Base-by-base conservation (phyloP, 2,888 invertebrate genomes). In the Lomographa bimaculata region DNA sequence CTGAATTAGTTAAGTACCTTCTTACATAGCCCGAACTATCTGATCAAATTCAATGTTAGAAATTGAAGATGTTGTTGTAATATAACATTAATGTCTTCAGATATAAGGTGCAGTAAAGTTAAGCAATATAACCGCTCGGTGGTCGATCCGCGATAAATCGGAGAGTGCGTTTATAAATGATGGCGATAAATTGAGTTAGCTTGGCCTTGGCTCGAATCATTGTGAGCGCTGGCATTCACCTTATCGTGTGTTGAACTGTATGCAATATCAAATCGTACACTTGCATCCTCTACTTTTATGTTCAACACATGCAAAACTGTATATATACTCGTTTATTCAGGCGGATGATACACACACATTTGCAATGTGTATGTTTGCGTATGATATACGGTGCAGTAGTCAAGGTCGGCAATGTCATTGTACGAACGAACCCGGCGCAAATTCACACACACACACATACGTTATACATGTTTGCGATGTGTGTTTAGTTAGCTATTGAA, bases 351-450 rank as follows among this genome's bases (percentile, higher is more conserved):
- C 24, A 27, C 41, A 56, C 53, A 60, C 50, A 48, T 50, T 7
- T 18, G 26, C 44, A 38, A 41, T 39, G 35, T 45, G 41, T 50
- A 51, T 64, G 61, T 63, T 64, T 63, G 70, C 56, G 44, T 45
- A 50, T 74, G 76, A 74, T 81, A 81, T 81, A 76, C 71, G 77
- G 77, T 77, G 79, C 77, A 77, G 55, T 79, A 83, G 80, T 84
- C 87, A 89, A 89, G 89, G 89, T 89, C 87, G 84, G 69, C 77
- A 79, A 79, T 79, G 89, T 89, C 89, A 87, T 86, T 89, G 89
- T 86, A 89, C 87, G 74, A 72, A 65, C 73, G 72, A 72, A 73
- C 72, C 66, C 66, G 71, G 60, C 74, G 77, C 73, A 70, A 72
- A 76, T 72, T 71, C 73, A 71, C 78, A 72, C 79, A 66, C 64